Percentiles rank a stretch among this genome's conserved stretches.
These are phyloP conservation scores for Steinernema khuongi DNA, from an alignment of 1,140 invertebrate genomes.

Conservation along the genomic window DNA sequence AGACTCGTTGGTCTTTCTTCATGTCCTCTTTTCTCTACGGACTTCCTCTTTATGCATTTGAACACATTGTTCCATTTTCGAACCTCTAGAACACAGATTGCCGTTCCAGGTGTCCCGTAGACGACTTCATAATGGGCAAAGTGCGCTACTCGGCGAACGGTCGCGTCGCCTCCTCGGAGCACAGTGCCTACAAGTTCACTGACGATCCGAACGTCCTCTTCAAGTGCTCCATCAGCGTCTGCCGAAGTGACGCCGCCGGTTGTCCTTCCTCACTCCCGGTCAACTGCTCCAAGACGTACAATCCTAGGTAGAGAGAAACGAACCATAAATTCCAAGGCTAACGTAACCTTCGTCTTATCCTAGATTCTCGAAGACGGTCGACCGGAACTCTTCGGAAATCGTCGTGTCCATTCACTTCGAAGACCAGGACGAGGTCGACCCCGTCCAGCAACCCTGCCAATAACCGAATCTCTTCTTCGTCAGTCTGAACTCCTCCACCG, in stretches of 20 bases:
- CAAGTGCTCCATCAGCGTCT: slow-evolving; percentile 26
- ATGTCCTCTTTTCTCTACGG: too few species aligned
- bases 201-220: slow-evolving; percentile 32
- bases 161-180: slow-evolving; percentile 4
- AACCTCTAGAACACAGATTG: too few species aligned
- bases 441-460: not conserved
- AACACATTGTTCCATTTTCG: too few species aligned
- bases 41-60: too few species aligned
- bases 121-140: not conserved
- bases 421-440: not conserved
- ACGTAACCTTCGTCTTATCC: too few species aligned
- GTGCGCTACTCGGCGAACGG: slow-evolving; percentile 13
- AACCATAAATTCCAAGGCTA: too few species aligned
- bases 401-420: not conserved
- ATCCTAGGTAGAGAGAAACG: too few species aligned
- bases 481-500: not conserved
- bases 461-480: not conserved
- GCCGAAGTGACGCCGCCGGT: not conserved
- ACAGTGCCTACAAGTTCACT: slow-evolving; percentile 27
- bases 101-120: not conserved
- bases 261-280: not conserved
- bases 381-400: not conserved
- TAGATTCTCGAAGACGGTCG: not conserved
- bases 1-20: too few species aligned
- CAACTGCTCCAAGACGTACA: not conserved